Base-by-base conservation (phyloP, 2,797 vertebrate genomes). In the Bufotes viridis region DNA sequence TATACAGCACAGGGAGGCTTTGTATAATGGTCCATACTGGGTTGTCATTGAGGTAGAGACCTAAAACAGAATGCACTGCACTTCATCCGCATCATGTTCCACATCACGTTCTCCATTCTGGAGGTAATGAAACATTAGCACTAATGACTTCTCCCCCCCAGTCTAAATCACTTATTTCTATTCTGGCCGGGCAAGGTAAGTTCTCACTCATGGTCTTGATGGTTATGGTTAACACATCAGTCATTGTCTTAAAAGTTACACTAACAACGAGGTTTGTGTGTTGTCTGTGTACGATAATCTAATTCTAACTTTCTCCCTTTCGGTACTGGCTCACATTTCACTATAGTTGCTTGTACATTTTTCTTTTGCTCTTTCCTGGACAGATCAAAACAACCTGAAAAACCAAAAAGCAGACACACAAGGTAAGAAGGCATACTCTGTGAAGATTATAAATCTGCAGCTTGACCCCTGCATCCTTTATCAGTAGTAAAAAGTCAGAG, bases 301-400 rank as follows among this genome's bases (percentile, higher is more conserved):
- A 22, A 20, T 61, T 81, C 60, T 81, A 61, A 29, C 29, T 6
- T 81, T 72, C 11, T 81, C 78, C 12, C 18, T 81, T 63, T 7
- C 3, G 5, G 58, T 61, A 22, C 7, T 0, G 24, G n/a, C 34
- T 58, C 15, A 5, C 34, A 20, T 63, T 22, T 63, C 1, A 42
- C 13, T 34, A 7, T 61, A 63, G 79, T 63, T 63, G 60, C 20
- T 65, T 26, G 29, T 81, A 42, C 75, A 9, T 51, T 0, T 90
- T 84, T 94, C 93, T 78, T 34, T 51, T 72, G 78, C 70, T 82
- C 74, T 90, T 90, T 90, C 91, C 91, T 93, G 93, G 95, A 97
- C 95, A 95, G 96, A 97, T 94, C 94, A 96, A 93, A 94, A 93
- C 93, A 95, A 91, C 90, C 92, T 92, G 93, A 93, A 91, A 94